These are phyloP conservation scores for Mactra quadrangularis DNA, from an alignment of 1,140 invertebrate species.

Conservation along the genomic window DNA sequence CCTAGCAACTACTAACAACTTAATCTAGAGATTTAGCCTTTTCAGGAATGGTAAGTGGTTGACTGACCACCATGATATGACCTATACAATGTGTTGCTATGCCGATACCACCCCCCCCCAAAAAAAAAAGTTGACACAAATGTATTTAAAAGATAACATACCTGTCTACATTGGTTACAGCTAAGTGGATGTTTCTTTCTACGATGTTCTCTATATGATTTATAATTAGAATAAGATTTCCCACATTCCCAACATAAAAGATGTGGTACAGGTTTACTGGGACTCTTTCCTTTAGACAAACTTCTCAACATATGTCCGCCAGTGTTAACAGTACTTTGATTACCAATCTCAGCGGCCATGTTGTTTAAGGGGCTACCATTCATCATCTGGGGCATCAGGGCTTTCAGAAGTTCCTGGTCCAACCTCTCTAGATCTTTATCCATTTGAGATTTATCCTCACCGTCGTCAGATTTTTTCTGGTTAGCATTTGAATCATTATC, in stretches of 20 bases:
- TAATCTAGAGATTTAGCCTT: no score
- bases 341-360: not conserved
- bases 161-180: conserved; percentile 49
- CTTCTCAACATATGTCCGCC: not conserved
- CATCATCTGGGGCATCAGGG: conserved; percentile 25
- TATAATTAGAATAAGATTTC: conserved; percentile 48
- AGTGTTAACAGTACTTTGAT: not conserved
- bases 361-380: not conserved
- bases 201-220: conserved; percentile 56
- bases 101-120: no score
- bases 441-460: not conserved
- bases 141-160: no score
- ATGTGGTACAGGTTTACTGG: conserved; percentile 16
- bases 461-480: not conserved
- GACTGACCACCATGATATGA: no score
- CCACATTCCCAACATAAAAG: conserved; percentile 56
- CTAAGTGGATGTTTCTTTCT: conserved; percentile 58
- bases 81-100: no score
- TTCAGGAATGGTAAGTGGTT: no score
- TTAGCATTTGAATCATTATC: not conserved
- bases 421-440: conserved; percentile 26
- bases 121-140: no score
- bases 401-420: conserved; percentile 51
- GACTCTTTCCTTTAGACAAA: not conserved
- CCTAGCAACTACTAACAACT: no score